Evolutionary conservation across 2,888 invertebrate species (phyloP).

Genomic region (Malacosoma neustria): DNA sequence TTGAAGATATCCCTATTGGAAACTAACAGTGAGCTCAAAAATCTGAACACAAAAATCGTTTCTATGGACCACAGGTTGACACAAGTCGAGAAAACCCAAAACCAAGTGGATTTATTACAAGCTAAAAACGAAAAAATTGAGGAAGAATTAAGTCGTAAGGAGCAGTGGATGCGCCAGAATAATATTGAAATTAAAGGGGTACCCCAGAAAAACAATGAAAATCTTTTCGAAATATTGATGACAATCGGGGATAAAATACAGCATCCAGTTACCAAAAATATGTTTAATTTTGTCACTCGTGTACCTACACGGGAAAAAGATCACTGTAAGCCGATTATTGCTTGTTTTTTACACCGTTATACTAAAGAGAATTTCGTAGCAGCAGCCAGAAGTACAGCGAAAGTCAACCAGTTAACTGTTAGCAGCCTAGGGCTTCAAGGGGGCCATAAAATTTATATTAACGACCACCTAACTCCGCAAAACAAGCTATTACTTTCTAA

Average conservation of each 20-base stretch:
- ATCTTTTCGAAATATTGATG: constrained; percentile 1
- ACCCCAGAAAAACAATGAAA: background rate
- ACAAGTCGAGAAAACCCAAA: background rate
- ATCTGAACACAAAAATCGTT: background rate
- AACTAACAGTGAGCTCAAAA: background rate
- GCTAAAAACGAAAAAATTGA: background rate
- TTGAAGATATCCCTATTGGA: background rate
- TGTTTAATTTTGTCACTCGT: constrained; percentile 5
- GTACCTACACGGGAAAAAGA: constrained; percentile 7
- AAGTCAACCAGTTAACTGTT: constrained; percentile 1
- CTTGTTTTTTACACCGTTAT: constrained; percentile 7
- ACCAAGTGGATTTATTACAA: constrained; percentile 1
- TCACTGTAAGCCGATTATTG: constrained; percentile 7
- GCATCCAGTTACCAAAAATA: background rate
- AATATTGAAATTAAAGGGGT: constrained; percentile 3
- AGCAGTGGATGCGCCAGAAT: constrained; percentile 1
- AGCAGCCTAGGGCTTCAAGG: constrained; percentile 3
- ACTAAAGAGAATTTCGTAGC: constrained; percentile 10
- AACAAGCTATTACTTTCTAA: constrained; percentile 8
- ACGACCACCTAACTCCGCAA: constrained; percentile 8
- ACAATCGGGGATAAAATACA: constrained; percentile 2
- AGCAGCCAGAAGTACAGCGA: constrained; percentile 6
- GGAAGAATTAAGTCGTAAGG: background rate
- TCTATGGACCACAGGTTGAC: background rate
- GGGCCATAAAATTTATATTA: constrained; percentile 7